Evolutionary conservation across 37 sponge, comb jelly and placozoan genomes (phyloP), one percentile per base, ranked within the genome.

Genomic region (Theonella swinhoei): DNA sequence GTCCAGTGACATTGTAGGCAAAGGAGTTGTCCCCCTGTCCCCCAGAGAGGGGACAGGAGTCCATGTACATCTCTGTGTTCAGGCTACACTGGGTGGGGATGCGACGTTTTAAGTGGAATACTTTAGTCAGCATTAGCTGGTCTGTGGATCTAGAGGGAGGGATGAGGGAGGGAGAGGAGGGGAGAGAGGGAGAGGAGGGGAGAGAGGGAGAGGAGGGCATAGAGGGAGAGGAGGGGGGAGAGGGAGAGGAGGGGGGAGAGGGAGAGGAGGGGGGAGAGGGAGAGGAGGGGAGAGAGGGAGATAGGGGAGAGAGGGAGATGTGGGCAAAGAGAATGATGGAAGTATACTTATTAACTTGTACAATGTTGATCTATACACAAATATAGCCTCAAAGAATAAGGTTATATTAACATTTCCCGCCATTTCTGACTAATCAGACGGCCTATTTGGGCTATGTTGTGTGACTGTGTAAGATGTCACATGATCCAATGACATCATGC

Each of bases 121-220:
- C 84, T 36, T 91, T 91, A 61, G 92, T 83, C 4, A 91, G 68
- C 76, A 91, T 60, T 2, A 91, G 88, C 71, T 91, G 88, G 34
- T 90, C 82, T n/a, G 86, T 80, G 24, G 91, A 90, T 33, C 91
- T 83, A n/a, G n/a, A n/a, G 71, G 42, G 28, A 1, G 72, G 39
- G 39, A 42, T 3, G 66, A 17, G 67, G 14, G 62, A 69, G 43
- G 39, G 79, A 37, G 42, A 39, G 40, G 29, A 43, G 34, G 38
- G 60, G 28, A 41, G 54, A 30, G 42, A 47, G 34, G 33, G 39
- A 5, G n/a, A n/a, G n/a, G n/a, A n/a, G n/a, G n/a, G n/a, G n/a
- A n/a, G 75, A 42, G 25, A n/a, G 54, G 24, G 75, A 42, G 75
- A 24, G 17, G 75, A n/a, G n/a, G n/a, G n/a, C n/a, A n/a, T n/a